A percentile compares a stretch with the other conserved stretches of the same genome.
Conservation (phyloP, 2,888 invertebrate genomes). For the Loripinus fragilis region DNA sequence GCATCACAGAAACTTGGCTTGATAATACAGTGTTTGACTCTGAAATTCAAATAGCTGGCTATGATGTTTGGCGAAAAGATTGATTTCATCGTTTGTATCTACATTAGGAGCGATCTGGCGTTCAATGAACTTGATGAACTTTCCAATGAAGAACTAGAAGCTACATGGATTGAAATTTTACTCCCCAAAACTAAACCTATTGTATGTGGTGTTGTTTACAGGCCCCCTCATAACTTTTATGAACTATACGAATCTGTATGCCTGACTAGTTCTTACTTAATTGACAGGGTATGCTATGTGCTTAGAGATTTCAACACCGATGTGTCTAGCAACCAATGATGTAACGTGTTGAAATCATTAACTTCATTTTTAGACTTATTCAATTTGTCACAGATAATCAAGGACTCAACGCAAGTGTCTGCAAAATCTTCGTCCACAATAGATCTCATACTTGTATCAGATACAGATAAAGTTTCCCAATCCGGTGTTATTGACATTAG, state of each 20-base stretch:
- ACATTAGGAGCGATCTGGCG: constrained; percentile 25
- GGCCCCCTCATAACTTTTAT: constrained; percentile 23
- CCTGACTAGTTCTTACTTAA: neutral
- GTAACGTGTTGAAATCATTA: too few species aligned
- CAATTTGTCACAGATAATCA: too few species aligned
- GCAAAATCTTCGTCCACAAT: too few species aligned
- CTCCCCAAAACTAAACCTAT: too few species aligned
- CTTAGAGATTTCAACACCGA: too few species aligned
- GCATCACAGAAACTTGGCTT: constrained; percentile 15
- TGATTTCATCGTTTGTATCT: constrained; percentile 26
- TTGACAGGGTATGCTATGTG: constrained; percentile 13
- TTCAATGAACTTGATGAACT: constrained; percentile 27
- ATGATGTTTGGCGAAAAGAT: constrained; percentile 27
- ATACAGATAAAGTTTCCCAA: too few species aligned
- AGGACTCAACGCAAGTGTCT: too few species aligned
- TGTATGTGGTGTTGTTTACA: too few species aligned
- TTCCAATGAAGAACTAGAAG: constrained; percentile 20
- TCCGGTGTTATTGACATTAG: constrained; percentile 20
- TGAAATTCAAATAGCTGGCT: constrained; percentile 20
- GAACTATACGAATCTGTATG: constrained; percentile 21
- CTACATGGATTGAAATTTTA: constrained; percentile 29
- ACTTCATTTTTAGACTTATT: too few species aligned
- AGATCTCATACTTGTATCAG: too few species aligned
- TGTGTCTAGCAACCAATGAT: too few species aligned
- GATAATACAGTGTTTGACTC: constrained; percentile 1